Evolutionary conservation across 2,888 invertebrate species (phyloP), one percentile per base, ranked within the genome.

Genomic region (Diadegma fenestrale): DNA sequence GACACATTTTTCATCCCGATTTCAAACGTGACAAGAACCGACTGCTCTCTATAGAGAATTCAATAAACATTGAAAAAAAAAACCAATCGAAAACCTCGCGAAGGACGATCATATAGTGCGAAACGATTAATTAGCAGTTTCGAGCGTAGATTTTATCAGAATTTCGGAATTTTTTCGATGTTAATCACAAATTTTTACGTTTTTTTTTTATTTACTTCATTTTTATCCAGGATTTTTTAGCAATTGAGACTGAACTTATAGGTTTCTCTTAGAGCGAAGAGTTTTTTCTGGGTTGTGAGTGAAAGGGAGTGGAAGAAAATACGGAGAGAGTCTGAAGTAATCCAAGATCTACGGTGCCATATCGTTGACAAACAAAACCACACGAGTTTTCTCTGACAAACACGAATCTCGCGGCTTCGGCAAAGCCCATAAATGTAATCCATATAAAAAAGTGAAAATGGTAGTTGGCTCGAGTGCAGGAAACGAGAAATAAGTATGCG

Each of bases 401-500:
- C 83, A 22, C 45, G 19, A 41, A 37, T 48, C 30, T 64, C 26
- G 48, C 12, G 45, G 48, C 68, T 61, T 58, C 78, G 61, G 76
- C 68, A 72, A 81, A 80, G 22, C 72, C 80, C 84, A 86, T 89
- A 89, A 89, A 87, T 80, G 88, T 88, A 87, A 89, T 87, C 88
- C 87, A 88, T 89, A 88, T 89, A 86, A 84, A 86, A 87, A 33
- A 63, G 84, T 37, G 81, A 73, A 72, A 83, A 80, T 66, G 79
- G 73, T 68, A 48, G 43, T 66, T 19, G 80, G 72, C 66, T 64
- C 51, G 63, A 68, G 61, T 71, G 69, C 69, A 79, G 7, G 45
- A 69, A 79, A 72, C 51, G 77, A 54, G 77, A 64, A 77, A 77
- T 82, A 64, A 64, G 45, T 64, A 37, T 33, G 26, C 26, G 48